Percentiles rank a stretch among this genome's conserved stretches.
phyloP scores from a whole-genome alignment of 1,140 invertebrate species.

The Meloidogyne exigua region DNA sequence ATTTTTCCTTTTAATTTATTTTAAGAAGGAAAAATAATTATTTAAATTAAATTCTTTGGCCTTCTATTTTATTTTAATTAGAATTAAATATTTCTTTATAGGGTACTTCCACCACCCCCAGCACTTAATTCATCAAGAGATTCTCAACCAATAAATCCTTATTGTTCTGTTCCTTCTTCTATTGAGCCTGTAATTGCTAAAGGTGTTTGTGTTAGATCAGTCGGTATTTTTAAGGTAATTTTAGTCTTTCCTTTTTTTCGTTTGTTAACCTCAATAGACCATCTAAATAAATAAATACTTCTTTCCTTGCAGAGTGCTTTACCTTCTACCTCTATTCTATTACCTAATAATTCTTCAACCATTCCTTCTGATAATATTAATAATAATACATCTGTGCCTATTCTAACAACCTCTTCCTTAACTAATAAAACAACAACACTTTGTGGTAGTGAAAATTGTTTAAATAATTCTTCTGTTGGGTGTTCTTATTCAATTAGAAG shows the following conservation, averaged over 20 bases:
- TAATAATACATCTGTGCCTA: background rate
- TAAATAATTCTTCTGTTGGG: background rate
- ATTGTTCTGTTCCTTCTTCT: background rate
- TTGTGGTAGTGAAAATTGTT: conserved; percentile 21
- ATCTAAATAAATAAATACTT: too few species aligned
- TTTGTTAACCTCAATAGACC: too few species aligned
- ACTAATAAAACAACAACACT: background rate
- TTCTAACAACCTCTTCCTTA: background rate
- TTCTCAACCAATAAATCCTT: conserved; percentile 16
- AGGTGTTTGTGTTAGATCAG: conserved; percentile 57
- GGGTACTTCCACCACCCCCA: background rate
- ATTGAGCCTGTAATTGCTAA: conserved; percentile 52
- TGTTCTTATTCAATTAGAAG: background rate
- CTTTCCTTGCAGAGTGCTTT: conserved; percentile 7
- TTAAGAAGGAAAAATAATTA: too few species aligned
- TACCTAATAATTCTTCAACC: background rate
- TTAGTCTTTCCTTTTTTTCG: too few species aligned
- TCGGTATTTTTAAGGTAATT: conserved; percentile 53
- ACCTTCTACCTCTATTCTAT: background rate
- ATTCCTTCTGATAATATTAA: background rate
- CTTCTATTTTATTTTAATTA: too few species aligned
- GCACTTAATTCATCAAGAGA: conserved; percentile 12
- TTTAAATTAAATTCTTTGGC: too few species aligned
- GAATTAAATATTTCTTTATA: background rate
- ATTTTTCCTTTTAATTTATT: too few species aligned